Evolutionary conservation across 1,140 invertebrate genomes (phyloP), one percentile per base, ranked within the genome.

Genomic region (Heliconius congener): DNA sequence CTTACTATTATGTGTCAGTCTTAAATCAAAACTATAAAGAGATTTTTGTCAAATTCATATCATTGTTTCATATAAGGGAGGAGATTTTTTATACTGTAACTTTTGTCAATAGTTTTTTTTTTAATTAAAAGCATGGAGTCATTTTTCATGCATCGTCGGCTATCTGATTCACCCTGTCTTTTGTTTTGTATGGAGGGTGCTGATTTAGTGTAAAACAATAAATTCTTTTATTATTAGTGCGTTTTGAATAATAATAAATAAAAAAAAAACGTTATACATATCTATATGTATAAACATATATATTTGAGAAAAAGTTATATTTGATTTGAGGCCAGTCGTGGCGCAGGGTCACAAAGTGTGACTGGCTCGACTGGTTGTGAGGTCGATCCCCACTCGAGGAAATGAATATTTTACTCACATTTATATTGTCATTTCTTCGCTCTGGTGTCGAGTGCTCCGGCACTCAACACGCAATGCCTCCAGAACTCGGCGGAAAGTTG

Each of bases 81-180:
- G 80, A 80, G 81, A 81, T 82, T 79, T 86, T 91, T 90, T 94
- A 89, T 90, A 90, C 74, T 87, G 87, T 84, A 88, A 90, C 90
- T 83, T 88, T 92, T 92, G 91, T 93, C 85, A 85, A 73, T 79
- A 71, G 78, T 85, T 91, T 94, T 93, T 93, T 94, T 81, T 94
- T 94, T 89, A 94, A 93, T 93, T 93, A 92, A 86, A 87, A 76
- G 85, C 83, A 60, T 77, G 83, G 90, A 92, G 91, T 94, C 90
- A 94, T 94, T 94, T 94, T 94, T 94, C 93, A 94, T 94, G 93
- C 93, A 93, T 94, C 93, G 90, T 89, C 88, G 87, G 86, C 83
- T 91, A 91, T 93, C 90, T 93, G 93, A 94, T 94, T 94, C 93
- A 93, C 90, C 90, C 90, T 82, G 81, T 82, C 82, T 85, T 86